phyloP scores from a whole-genome alignment of 2,113 vertebrate species.

The Cynocephalus volans region DNA sequence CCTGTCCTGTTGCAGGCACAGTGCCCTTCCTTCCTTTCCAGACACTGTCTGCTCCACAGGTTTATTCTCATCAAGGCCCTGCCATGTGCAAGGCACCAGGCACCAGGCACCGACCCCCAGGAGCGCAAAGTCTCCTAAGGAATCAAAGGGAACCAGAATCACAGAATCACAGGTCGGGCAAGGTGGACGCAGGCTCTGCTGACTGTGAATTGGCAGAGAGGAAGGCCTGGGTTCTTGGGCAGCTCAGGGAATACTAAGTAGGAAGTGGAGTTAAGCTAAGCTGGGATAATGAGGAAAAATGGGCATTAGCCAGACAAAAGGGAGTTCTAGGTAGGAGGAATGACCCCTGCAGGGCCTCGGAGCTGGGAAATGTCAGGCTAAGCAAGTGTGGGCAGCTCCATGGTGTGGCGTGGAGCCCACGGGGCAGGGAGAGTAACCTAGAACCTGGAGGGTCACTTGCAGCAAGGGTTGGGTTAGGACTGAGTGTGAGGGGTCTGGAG shows the following conservation, averaged over 20 bases:
- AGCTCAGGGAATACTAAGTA: background rate
- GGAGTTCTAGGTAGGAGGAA: background rate
- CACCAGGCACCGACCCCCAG: too few species aligned
- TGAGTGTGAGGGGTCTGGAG: background rate
- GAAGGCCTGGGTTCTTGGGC: fast-evolving
- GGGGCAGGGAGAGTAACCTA: background rate
- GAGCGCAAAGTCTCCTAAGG: background rate
- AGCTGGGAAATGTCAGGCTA: background rate
- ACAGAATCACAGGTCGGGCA: background rate
- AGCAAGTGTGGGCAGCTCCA: fast-evolving
- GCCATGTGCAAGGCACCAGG: background rate
- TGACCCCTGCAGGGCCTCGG: fast-evolving
- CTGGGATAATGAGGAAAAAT: fast-evolving
- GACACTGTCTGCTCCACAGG: fast-evolving
- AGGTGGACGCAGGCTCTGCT: fast-evolving
- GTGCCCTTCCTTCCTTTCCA: background rate
- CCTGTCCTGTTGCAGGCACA: background rate
- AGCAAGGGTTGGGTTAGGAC: background rate
- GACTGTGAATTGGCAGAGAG: background rate
- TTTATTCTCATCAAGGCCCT: background rate
- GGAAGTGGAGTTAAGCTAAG: fast-evolving
- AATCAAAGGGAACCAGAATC: fast-evolving
- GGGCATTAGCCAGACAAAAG: background rate
- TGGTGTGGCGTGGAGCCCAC: fast-evolving
- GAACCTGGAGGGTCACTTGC: too few species aligned